Evolutionary conservation across 2,113 vertebrate genomes (phyloP), one percentile per base, ranked within the genome.

Genomic region (Tonatia bakeri): DNA sequence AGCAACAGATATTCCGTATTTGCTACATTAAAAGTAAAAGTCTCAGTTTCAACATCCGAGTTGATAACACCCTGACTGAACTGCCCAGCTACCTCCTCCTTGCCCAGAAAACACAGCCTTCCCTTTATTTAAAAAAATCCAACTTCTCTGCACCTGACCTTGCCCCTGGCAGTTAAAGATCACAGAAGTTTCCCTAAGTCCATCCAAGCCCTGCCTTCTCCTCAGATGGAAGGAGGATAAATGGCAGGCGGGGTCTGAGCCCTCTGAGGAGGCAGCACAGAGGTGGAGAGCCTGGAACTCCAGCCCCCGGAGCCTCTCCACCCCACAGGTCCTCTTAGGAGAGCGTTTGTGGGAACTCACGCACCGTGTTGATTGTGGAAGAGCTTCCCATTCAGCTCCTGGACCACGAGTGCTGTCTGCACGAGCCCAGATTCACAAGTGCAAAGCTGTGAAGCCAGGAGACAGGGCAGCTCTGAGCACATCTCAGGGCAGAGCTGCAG

Each of bases 251-350:
- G 36, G 36, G 10, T 10, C 31, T 16, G 24, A 36, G 12, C 7
- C 16, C 76, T 56, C 61, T 1, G 38, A 36, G 28, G 14, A 17
- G 17, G 1, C 17, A 40, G 12, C 75, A 7, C 0, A 15, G 10
- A 72, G 72, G 14, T 1, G 0, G 6, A 33, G 45, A 19, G 20
- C 40, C 56, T 45, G 31, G 12, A 24, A 12, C 20, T 38, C 17
- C 61, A 92, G 75, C 9, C 89, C 87, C 47, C 1, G 0, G 14
- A 65, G 26, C 1, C 4, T 3, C 61, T 50, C 5, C 22, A 13
- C 0, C 0, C 12, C 91, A 3, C 5, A 3, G 10, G 0, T 11
- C 45, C 67, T 90, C 75, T 3, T 79, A 2, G 36, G 0, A 26
- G 15, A 10, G 10, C 76, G 84, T 24, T 13, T 91, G 56, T 28